Evolutionary conservation across 2,888 invertebrate genomes (phyloP), one percentile per base, ranked within the genome.

Genomic region (Drosophila niveifrons): DNA sequence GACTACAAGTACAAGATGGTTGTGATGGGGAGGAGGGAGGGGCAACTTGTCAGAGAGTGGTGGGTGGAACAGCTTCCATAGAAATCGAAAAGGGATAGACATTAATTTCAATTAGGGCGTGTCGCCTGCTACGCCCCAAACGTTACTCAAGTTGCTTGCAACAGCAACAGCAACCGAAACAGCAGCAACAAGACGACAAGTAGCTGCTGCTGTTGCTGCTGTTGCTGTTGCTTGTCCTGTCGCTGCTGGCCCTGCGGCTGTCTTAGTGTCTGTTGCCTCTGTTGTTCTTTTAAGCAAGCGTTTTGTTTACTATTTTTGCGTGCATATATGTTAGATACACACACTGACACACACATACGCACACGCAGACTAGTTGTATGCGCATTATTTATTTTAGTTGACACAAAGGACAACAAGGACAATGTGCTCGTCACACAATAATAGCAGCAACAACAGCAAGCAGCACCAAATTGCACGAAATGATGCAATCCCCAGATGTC

Each of bases 101-200:
- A 89, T 89, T 89, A 90, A 89, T 89, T 86, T 90, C 90, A 86
- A 90, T 89, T 90, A 89, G 59, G 81, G 71, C 69, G 73, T 70
- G 76, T 72, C 70, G 66, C 68, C 53, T 29, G 53, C 39, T 71
- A 70, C 75, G 75, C 85, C 75, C 72, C 72, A 61, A 53, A 63
- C 56, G 63, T 74, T 74, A 66, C 68, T 71, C 66, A 66, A 71
- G 66, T 63, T 56, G 18, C 55, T 36, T 41, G 39, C 39, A 10
- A 4, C n/a, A 11, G 15, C 43, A 31, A 48, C 39, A 34, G 29
- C n/a, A 47, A 31, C 15, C 48, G 61, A 36, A 65, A 43, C 48
- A 58, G 62, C 28, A 55, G 13, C 51, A 75, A 41, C 11, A 28
- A 11, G 44, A 23, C 39, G 15, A 34, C 23, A 8, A 44, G 51